Evolutionary conservation across 92 coral and sea anemone genomes (phyloP).

Genomic region (Paragorgia papillata): DNA sequence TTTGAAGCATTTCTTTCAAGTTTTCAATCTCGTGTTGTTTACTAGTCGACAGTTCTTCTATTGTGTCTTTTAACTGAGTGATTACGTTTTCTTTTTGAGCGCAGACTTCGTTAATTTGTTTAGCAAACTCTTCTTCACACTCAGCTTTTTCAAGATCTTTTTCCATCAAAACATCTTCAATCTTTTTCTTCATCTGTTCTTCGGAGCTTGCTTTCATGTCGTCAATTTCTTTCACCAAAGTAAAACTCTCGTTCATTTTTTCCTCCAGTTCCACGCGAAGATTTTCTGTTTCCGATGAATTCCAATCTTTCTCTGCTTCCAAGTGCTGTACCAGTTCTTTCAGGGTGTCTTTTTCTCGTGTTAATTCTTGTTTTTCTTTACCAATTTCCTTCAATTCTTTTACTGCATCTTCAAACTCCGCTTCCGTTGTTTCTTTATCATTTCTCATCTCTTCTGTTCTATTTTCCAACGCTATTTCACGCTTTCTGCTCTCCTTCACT

Average conservation of each 20-base stretch:
- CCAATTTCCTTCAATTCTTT: constrained; percentile 27
- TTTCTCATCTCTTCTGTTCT: constrained; percentile 55
- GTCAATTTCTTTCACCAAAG: constrained; percentile 25
- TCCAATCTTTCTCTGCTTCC: constrained; percentile 68
- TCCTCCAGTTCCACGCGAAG: constrained; percentile 69
- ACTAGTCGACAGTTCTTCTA: constrained; percentile 62
- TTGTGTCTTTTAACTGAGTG: constrained; percentile 75
- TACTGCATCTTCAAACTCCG: constrained; percentile 54
- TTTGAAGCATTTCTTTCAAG: constrained; percentile 50
- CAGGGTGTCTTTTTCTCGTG: constrained; percentile 38
- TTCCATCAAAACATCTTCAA: constrained; percentile 62
- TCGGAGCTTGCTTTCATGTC: constrained; percentile 4
- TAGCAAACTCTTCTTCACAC: constrained; percentile 67
- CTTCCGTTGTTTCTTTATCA: constrained; percentile 66
- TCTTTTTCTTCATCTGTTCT: constrained; percentile 41
- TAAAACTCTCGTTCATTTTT: constrained; percentile 28
- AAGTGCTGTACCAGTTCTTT: constrained; percentile 44
- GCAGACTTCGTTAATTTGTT: constrained; percentile 72
- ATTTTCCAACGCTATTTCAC: constrained; percentile 69
- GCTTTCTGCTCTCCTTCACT: constrained; percentile 67
- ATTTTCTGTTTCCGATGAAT: constrained; percentile 66
- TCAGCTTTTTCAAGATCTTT: constrained; percentile 73
- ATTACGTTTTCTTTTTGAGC: constrained; percentile 81
- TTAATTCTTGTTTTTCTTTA: constrained; percentile 48
- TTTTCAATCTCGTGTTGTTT: constrained; percentile 57